A percentile compares a stretch with the other conserved stretches of the same genome.
Conservation (phyloP, 2,797 vertebrate genomes). For the Propithecus perrieri region DNA sequence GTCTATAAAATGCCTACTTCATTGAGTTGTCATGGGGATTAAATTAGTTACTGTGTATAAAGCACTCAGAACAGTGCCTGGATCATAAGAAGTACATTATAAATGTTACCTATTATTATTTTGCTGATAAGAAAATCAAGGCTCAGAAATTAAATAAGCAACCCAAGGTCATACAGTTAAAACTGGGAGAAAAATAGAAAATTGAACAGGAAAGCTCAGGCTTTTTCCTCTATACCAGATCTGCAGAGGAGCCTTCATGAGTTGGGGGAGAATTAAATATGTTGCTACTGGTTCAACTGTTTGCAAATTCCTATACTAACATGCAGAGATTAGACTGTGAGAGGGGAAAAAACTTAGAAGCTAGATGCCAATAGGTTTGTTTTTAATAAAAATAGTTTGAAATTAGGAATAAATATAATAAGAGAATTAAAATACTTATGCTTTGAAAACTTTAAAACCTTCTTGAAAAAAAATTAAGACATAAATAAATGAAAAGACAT, state of each 20-base stretch:
- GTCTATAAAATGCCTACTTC: background rate
- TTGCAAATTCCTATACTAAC: background rate
- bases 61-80: background rate
- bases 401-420: background rate
- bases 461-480: background rate
- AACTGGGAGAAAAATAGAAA: background rate
- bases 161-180: background rate
- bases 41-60: constrained; percentile 1
- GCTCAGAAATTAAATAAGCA: background rate
- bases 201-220: background rate
- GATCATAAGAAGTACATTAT: background rate
- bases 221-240: background rate
- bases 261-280: background rate
- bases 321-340: background rate
- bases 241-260: background rate
- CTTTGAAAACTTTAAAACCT: background rate
- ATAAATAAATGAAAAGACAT: background rate
- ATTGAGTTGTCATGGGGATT: background rate
- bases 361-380: background rate
- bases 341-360: background rate
- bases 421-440: background rate
- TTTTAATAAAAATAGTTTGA: constrained; percentile 14
- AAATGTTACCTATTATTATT: background rate
- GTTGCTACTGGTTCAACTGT: background rate
- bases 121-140: background rate